These are phyloP conservation scores for Agrenia bidenticulata DNA, from an alignment of 2,888 invertebrate genomes.

Conservation along the genomic window DNA sequence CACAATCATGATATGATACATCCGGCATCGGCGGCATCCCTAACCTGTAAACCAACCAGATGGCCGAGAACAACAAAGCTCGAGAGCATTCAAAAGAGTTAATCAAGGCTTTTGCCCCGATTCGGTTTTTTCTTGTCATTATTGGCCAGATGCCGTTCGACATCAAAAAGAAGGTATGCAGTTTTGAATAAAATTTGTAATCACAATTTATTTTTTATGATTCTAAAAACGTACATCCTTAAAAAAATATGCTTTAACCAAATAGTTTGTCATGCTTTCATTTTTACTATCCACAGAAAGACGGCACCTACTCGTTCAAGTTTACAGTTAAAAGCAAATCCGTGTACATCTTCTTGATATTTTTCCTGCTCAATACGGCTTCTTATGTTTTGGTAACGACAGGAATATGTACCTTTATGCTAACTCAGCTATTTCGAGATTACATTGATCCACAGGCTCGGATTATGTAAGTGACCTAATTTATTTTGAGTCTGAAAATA, in stretches of 20 bases:
- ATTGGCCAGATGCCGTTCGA: slow-evolving; percentile 48
- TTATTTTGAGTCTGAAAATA: too few relatives aligned
- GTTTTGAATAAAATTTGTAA: too few relatives aligned
- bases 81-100: slow-evolving; percentile 32
- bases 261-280: slow-evolving; percentile 1
- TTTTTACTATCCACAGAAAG: slow-evolving; percentile 22
- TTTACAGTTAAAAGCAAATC: slow-evolving; percentile 23
- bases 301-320: slow-evolving; percentile 39
- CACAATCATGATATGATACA: too few relatives aligned
- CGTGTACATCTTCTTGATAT: slow-evolving; percentile 21
- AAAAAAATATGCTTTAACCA: background rate
- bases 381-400: slow-evolving; percentile 25
- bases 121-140: slow-evolving; percentile 33
- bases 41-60: too few relatives aligned
- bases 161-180: slow-evolving; percentile 34
- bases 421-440: slow-evolving; percentile 2
- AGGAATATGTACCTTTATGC: slow-evolving; percentile 33
- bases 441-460: slow-evolving; percentile 17
- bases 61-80: background rate
- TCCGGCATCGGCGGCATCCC: too few relatives aligned
- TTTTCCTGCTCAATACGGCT: slow-evolving; percentile 22
- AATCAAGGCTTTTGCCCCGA: slow-evolving; percentile 33
- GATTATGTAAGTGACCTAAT: slow-evolving; percentile 32
- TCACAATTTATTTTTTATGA: too few relatives aligned
- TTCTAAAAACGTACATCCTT: background rate